Conservation (phyloP, 2,113 vertebrate species). For the Diadophis punctatus region DNA sequence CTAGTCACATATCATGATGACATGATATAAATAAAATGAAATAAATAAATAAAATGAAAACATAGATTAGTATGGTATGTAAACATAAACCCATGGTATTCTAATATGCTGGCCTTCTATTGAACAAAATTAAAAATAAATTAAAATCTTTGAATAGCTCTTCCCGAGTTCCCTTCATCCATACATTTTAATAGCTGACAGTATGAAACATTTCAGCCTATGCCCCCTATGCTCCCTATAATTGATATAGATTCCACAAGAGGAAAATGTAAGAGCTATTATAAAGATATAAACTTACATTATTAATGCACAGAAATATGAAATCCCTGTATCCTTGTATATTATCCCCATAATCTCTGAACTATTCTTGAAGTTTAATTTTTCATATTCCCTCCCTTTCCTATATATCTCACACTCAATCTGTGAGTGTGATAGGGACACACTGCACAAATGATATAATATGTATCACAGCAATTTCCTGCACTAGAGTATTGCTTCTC, state of each 20-base stretch:
- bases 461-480: neutral
- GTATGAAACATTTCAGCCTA: slow-evolving; percentile 1
- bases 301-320: slow-evolving; percentile 9
- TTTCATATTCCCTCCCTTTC: neutral
- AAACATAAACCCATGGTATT: neutral
- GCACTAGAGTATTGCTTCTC: neutral
- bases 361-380: slow-evolving; percentile 19
- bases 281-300: neutral
- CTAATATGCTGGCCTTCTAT: neutral
- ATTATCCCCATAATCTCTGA: slow-evolving; percentile 23
- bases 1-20: neutral
- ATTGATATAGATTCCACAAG: neutral
- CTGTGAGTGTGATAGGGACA: neutral
- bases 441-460: slow-evolving; percentile 4
- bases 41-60: neutral
- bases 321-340: slow-evolving; percentile 11
- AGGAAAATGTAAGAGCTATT: neutral
- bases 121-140: neutral
- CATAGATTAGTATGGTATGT: neutral
- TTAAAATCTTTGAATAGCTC: neutral
- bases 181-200: slow-evolving; percentile 25
- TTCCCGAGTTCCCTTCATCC: slow-evolving; percentile 26
- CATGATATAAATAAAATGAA: neutral
- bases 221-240: neutral
- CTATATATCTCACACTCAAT: slow-evolving; percentile 8